Evolutionary conservation across 2,113 vertebrate genomes (phyloP).

Genomic region (Pseudopipra pipra): DNA sequence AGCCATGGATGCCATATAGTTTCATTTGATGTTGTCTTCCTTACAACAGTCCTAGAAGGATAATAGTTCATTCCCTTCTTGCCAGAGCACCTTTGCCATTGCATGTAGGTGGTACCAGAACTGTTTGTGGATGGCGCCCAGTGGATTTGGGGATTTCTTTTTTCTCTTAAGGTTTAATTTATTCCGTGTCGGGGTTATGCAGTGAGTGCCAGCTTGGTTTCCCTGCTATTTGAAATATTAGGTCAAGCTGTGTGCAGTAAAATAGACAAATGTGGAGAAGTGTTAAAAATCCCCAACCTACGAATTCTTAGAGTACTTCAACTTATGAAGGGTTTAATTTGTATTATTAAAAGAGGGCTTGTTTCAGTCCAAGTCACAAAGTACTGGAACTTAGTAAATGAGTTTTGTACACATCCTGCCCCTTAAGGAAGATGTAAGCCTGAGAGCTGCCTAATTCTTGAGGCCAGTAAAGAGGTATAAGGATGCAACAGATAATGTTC

Average conservation of each 20-base stretch:
- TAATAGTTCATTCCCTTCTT: not conserved
- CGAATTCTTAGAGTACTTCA: not conserved
- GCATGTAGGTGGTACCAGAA: not conserved
- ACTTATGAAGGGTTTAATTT: not conserved
- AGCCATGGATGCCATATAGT: fast-evolving
- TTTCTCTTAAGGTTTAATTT: not conserved
- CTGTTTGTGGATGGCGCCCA: not conserved
- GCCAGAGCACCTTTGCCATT: not conserved
- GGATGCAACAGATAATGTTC: not conserved
- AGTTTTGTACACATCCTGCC: not conserved
- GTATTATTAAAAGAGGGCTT: not conserved
- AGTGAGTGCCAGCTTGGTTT: not conserved
- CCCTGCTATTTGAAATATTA: not conserved
- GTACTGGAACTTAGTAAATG: not conserved
- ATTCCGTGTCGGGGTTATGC: not conserved
- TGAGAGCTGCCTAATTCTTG: not conserved
- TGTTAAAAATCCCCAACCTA: not conserved
- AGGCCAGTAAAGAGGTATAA: not conserved
- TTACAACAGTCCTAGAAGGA: not conserved
- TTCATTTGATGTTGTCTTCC: not conserved
- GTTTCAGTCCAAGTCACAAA: not conserved
- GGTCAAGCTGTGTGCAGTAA: not conserved
- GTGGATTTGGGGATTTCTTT: not conserved
- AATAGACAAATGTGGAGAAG: not conserved
- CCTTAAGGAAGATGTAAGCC: not conserved